Conservation (phyloP, 2,797 vertebrate species). For the Gambelia wislizenii region DNA sequence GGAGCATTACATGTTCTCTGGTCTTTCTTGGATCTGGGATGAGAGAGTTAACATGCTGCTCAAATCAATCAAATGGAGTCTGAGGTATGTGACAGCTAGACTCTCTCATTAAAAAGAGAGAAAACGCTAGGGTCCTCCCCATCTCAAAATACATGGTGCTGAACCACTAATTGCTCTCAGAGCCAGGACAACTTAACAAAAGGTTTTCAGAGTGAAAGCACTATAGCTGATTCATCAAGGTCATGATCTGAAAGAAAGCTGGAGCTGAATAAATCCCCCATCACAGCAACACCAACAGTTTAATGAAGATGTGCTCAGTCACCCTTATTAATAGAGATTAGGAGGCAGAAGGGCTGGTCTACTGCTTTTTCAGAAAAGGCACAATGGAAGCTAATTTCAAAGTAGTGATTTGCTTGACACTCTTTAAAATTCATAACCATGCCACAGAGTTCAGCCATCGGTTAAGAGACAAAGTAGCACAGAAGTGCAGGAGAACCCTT, state of each 20-base stretch:
- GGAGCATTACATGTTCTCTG: neutral
- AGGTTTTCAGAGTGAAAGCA: conserved; percentile 60
- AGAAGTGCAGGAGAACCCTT: conserved; percentile 40
- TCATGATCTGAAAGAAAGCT: conserved; percentile 38
- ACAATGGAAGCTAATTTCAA: conserved; percentile 71
- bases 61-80: conserved; percentile 20
- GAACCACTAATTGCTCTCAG: conserved; percentile 62
- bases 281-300: conserved; percentile 50
- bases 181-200: conserved; percentile 63
- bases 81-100: conserved; percentile 22
- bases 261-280: conserved; percentile 55
- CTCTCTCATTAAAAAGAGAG: conserved; percentile 2
- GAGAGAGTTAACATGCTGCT: neutral
- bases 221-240: conserved; percentile 60
- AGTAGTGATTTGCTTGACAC: conserved; percentile 42
- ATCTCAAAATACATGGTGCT: conserved; percentile 22
- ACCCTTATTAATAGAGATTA: conserved; percentile 67
- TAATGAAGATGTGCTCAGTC: conserved; percentile 72
- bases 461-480: conserved; percentile 35
- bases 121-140: accelerated
- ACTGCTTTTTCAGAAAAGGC: conserved; percentile 47
- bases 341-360: conserved; percentile 46
- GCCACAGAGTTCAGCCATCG: conserved; percentile 47
- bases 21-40: neutral
- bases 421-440: conserved; percentile 61